Conservation (phyloP, 2,113 vertebrate species). For the Syrmaticus mikado region DNA sequence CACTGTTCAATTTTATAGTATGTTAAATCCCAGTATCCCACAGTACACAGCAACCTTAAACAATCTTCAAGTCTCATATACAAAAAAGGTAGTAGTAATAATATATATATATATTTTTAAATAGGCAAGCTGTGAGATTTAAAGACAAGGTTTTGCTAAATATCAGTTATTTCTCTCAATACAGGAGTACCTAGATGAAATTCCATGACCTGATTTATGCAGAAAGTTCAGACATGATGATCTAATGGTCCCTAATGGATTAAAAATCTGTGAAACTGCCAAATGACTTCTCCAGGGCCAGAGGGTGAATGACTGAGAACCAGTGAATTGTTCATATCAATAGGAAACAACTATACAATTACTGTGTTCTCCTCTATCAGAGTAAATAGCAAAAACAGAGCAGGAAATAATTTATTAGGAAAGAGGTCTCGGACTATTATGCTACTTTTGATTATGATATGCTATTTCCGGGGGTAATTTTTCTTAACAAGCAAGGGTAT, state of each 20-base stretch:
- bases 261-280: slow-evolving; percentile 43
- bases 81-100: neutral
- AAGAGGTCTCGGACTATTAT: neutral
- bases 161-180: neutral
- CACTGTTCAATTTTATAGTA: neutral
- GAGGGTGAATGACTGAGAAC: neutral
- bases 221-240: neutral
- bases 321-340: neutral
- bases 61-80: neutral
- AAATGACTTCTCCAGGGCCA: slow-evolving; percentile 4
- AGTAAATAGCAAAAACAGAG: neutral
- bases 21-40: neutral
- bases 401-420: neutral
- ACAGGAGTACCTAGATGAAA: neutral
- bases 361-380: neutral
- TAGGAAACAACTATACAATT: neutral
- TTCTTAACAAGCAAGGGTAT: neutral
- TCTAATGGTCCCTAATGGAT: slow-evolving; percentile 17
- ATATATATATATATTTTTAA: neutral
- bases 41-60: neutral
- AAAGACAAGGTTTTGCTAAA: neutral
- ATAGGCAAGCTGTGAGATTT: neutral
- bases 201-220: slow-evolving; percentile 8
- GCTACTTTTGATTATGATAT: neutral
- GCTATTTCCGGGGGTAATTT: neutral